phyloP scores from a whole-genome alignment of 2,888 invertebrate species.

The Tipula lateralis region DNA sequence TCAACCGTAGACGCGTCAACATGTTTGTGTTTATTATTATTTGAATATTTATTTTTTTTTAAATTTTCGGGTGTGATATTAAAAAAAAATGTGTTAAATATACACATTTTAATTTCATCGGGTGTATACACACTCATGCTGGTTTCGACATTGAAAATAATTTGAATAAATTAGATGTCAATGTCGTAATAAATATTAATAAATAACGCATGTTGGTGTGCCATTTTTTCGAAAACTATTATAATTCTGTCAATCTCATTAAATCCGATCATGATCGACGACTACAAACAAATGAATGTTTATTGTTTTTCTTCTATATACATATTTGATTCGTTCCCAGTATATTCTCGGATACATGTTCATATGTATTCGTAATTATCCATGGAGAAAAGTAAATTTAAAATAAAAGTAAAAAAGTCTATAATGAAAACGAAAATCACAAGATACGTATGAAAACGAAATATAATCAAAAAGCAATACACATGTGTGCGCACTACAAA shows the following conservation, averaged over 20 bases:
- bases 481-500: neutral
- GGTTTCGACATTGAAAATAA: neutral
- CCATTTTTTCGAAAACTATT: neutral
- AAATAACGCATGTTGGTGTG: neutral
- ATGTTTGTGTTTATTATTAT: slow-evolving; percentile 19
- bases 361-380: neutral
- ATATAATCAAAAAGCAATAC: neutral
- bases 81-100: slow-evolving; percentile 4
- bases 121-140: neutral
- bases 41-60: neutral
- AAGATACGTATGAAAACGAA: neutral
- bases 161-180: neutral
- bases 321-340: too few species aligned
- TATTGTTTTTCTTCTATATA: too few species aligned
- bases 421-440: neutral
- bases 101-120: neutral
- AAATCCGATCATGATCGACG: neutral
- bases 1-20: slow-evolving; percentile 26
- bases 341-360: neutral
- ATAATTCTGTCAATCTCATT: neutral
- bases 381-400: neutral
- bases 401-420: neutral
- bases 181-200: neutral
- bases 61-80: neutral
- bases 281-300: too few species aligned